phyloP scores from a whole-genome alignment of 2,113 vertebrate genomes.

The Petromus typicus region DNA sequence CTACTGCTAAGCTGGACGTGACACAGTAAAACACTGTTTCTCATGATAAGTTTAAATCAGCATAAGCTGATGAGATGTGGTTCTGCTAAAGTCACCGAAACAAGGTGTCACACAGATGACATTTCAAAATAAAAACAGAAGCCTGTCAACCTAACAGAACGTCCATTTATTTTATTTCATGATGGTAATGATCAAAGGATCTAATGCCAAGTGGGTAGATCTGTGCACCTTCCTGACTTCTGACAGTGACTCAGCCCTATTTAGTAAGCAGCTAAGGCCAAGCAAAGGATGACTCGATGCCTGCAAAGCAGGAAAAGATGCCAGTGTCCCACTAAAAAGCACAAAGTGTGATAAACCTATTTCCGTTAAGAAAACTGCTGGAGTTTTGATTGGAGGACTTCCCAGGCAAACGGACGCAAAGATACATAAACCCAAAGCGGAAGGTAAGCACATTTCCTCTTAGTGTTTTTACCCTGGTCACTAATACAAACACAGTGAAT shows the following conservation, averaged over 20 bases:
- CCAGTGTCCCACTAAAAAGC: constrained; percentile 72
- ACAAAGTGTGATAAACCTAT: constrained; percentile 73
- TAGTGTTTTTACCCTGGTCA: constrained; percentile 58
- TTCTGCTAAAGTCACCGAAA: neutral
- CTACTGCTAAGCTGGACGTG: neutral
- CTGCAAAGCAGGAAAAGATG: constrained; percentile 58
- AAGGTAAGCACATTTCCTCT: constrained; percentile 78
- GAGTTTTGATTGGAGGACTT: constrained; percentile 79
- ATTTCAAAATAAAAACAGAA: constrained; percentile 68
- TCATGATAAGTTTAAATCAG: constrained; percentile 57
- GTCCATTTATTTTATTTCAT: constrained; percentile 63
- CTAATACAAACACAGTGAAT: constrained; percentile 66
- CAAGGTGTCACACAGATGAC: constrained; percentile 20
- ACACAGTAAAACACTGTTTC: constrained; percentile 37
- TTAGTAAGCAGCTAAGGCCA: constrained; percentile 70
- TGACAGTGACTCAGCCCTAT: constrained; percentile 73
- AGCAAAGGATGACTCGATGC: constrained; percentile 65
- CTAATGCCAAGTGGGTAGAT: constrained; percentile 40
- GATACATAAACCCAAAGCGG: constrained; percentile 67
- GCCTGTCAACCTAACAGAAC: constrained; percentile 44
- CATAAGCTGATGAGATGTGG: neutral
- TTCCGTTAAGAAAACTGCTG: constrained; percentile 73
- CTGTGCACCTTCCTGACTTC: constrained; percentile 68
- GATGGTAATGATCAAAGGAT: constrained; percentile 45
- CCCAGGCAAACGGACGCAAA: constrained; percentile 70